Percentiles rank a stretch among this genome's conserved stretches.
Evolutionary conservation across 2,113 vertebrate species (phyloP).

Genomic region (Serinus canaria): DNA sequence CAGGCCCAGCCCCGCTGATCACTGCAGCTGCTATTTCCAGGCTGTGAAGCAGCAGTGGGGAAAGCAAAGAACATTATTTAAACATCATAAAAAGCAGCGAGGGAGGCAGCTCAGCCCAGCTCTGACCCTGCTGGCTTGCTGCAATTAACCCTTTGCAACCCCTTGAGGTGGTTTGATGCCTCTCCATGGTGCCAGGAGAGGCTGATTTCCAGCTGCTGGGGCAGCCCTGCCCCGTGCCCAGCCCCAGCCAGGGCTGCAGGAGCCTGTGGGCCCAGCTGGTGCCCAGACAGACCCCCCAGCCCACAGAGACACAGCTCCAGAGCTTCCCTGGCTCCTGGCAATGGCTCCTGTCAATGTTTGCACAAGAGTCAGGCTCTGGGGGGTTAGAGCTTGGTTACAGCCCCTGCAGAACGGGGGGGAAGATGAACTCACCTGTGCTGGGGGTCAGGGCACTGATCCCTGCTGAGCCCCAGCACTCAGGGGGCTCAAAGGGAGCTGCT

Average conservation of each 20-base stretch:
- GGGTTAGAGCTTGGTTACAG: neutral
- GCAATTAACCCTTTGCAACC: neutral
- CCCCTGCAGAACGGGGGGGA: neutral
- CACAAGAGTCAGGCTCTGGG: neutral
- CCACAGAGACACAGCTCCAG: neutral
- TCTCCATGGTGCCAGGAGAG: fast-evolving
- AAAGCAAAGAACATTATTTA: neutral
- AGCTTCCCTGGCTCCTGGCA: neutral
- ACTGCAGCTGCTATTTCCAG: neutral
- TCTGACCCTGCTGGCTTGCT: neutral
- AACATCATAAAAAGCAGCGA: neutral
- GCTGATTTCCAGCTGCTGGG: neutral
- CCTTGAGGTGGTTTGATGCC: fast-evolving
- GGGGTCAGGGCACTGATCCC: neutral
- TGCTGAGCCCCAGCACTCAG: fast-evolving
- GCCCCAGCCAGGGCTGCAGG: neutral
- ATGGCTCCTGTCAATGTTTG: neutral
- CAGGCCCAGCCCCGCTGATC: neutral
- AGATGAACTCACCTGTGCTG: fast-evolving
- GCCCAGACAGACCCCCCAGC: neutral
- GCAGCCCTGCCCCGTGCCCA: fast-evolving
- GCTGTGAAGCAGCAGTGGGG: neutral
- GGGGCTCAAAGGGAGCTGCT: neutral
- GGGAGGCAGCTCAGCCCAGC: neutral
- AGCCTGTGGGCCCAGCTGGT: neutral